Base-by-base conservation (phyloP, 1,140 invertebrate genomes). In the Lasioglossum baleicum region DNA sequence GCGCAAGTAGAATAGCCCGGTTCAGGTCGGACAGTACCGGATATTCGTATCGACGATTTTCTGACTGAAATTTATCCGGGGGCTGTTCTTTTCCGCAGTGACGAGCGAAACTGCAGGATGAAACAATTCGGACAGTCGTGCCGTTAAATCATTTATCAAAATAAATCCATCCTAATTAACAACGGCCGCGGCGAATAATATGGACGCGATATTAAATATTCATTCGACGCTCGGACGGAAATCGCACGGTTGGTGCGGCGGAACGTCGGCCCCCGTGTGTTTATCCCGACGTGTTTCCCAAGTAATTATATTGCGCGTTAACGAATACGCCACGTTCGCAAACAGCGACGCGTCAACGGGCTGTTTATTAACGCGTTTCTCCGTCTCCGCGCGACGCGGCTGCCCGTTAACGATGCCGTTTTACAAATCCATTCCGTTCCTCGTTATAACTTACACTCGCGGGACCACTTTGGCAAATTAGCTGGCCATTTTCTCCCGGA, bases 241-340 rank as follows among this genome's bases (percentile, higher is more conserved):
- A 53, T 67, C 73, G 35, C 48, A 8, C 56, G 56, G 7, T 26
- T 26, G 20, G 20, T 8, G n/a, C 20, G 56, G 15, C 15, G 56
- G 56, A n/a, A 8, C 17, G 56, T n/a, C 56, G 61, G 13, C 31
- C 2, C 44, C 8, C 58, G 61, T 7, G 15, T 64, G 72, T 66
- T 53, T 75, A 31, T 35, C 22, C 13, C 44, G 8, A 51, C n/a
- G 64, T 67, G 53, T 75, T 75, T 77, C 70, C 75, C 75, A 48
- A 31, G 75, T 77, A 77, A 77, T 77, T 77, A 77, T 63, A 77
- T 71, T 42, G 66, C 66, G 15, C 66, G 75, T 76, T 76, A 76
- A 70, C 66, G 75, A 76, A 76, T 76, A 76, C 66, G 56, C 42
- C 66, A 26, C 26, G 51, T 61, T 35, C 56, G 66, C 42, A 76